A percentile compares a stretch with the other conserved stretches of the same genome.
These are phyloP conservation scores for Pristionchus exspectatus DNA, from an alignment of 2,888 invertebrate species.

Conservation along the genomic window DNA sequence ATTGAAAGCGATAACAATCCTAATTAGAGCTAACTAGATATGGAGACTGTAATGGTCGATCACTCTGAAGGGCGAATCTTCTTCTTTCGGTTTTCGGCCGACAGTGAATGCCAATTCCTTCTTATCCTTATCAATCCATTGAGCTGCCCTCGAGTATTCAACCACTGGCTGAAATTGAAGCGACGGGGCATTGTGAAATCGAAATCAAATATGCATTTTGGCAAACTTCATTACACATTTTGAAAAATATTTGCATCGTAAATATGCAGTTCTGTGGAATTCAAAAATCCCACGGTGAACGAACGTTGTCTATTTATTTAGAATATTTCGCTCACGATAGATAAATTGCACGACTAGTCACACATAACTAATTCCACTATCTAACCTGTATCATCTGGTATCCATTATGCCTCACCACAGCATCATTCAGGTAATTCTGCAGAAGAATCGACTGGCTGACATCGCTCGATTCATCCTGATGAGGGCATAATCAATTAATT, in stretches of 20 bases:
- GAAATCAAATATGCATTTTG: no score
- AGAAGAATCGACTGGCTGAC: neutral
- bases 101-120: constrained; percentile 30
- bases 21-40: neutral
- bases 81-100: neutral
- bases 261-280: no score
- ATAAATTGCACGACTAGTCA: no score
- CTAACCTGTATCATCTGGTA: neutral
- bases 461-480: neutral
- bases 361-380: neutral
- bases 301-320: no score
- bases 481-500: neutral
- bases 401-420: neutral
- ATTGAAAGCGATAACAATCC: neutral
- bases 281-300: no score
- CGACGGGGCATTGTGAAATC: no score
- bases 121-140: constrained; percentile 34
- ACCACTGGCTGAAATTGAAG: neutral
- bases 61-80: neutral
- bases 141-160: constrained; percentile 29
- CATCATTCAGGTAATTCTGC: constrained; percentile 11
- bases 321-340: no score
- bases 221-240: neutral
- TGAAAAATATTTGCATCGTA: neutral
- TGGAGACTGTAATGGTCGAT: constrained; percentile 26